A percentile compares a stretch with the other conserved stretches of the same genome.
phyloP scores from a whole-genome alignment of 2,888 invertebrate species.

The Baccha elongata region DNA sequence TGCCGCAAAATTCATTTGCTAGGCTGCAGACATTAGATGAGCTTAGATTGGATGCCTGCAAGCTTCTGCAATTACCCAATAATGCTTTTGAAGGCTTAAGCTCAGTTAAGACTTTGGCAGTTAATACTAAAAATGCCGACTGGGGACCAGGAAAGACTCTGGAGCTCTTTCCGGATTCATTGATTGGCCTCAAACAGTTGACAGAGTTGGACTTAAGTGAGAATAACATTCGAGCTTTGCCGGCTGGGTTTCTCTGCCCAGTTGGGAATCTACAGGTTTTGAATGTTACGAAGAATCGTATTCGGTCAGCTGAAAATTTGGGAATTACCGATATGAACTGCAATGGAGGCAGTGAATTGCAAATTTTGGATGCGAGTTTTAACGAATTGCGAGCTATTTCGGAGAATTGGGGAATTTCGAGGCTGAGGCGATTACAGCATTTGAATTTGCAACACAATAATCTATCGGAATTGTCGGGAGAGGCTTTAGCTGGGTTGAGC shows the following conservation, averaged over 20 bases:
- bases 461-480: slow-evolving; percentile 90
- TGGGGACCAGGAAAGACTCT: slow-evolving; percentile 90
- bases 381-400: slow-evolving; percentile 90
- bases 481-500: slow-evolving; percentile 90
- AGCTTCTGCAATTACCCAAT: slow-evolving; percentile 88
- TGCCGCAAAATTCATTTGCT: slow-evolving; percentile 89
- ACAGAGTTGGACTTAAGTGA: slow-evolving; percentile 91
- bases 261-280: slow-evolving; percentile 90
- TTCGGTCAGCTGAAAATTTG: slow-evolving; percentile 90
- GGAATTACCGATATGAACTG: slow-evolving; percentile 86
- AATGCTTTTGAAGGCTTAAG: slow-evolving; percentile 91
- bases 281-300: slow-evolving; percentile 92
- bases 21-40: slow-evolving; percentile 88
- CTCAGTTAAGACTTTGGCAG: slow-evolving; percentile 86
- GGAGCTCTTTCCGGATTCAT: slow-evolving; percentile 88
- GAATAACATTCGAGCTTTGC: slow-evolving; percentile 91
- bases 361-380: slow-evolving; percentile 90
- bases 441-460: slow-evolving; percentile 92
- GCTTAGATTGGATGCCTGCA: slow-evolving; percentile 90
- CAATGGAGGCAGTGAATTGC: slow-evolving; percentile 87
- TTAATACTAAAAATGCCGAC: slow-evolving; percentile 91
- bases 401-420: slow-evolving; percentile 89
- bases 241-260: slow-evolving; percentile 90
- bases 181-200: slow-evolving; percentile 90
- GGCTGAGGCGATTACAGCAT: slow-evolving; percentile 90